These are phyloP conservation scores for Balanococcus diminutus DNA, from an alignment of 2,888 invertebrate genomes.

Conservation along the genomic window DNA sequence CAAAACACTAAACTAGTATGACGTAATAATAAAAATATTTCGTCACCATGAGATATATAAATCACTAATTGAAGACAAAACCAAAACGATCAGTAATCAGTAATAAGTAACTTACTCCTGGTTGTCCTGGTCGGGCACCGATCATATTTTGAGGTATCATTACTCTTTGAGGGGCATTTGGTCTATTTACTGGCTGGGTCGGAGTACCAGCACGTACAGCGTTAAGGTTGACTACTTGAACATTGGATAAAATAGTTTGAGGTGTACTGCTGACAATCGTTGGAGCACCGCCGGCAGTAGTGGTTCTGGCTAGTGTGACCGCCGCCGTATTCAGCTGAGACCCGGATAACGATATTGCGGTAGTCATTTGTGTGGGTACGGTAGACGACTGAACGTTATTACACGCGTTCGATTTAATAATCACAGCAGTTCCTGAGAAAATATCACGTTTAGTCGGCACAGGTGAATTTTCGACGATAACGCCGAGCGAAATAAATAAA, in stretches of 20 bases:
- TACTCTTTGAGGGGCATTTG: conserved; percentile 74
- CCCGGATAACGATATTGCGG: conserved; percentile 31
- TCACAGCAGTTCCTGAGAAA: conserved; percentile 54
- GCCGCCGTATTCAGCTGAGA: conserved; percentile 33
- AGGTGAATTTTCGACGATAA: conserved; percentile 23
- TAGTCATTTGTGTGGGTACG: conserved; percentile 41
- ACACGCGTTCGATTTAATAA: conserved; percentile 54
- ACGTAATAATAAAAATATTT: neutral
- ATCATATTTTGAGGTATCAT: conserved; percentile 81
- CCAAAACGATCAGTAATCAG: neutral
- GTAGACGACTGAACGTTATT: conserved; percentile 44
- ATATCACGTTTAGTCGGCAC: conserved; percentile 34
- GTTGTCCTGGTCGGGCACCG: conserved; percentile 79
- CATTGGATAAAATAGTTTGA: conserved; percentile 73
- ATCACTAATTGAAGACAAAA: neutral
- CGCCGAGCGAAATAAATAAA: neutral
- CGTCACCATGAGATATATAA: neutral
- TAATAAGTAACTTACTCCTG: conserved; percentile 76
- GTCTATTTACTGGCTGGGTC: conserved; percentile 70
- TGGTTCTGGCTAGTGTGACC: conserved; percentile 35
- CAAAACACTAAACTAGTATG: neutral
- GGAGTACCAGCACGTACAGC: conserved; percentile 72
- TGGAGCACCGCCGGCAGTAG: conserved; percentile 55
- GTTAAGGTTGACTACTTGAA: conserved; percentile 80
- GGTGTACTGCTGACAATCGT: conserved; percentile 69